Conservation (phyloP, 2,113 vertebrate species). For the Perca flavescens region DNA sequence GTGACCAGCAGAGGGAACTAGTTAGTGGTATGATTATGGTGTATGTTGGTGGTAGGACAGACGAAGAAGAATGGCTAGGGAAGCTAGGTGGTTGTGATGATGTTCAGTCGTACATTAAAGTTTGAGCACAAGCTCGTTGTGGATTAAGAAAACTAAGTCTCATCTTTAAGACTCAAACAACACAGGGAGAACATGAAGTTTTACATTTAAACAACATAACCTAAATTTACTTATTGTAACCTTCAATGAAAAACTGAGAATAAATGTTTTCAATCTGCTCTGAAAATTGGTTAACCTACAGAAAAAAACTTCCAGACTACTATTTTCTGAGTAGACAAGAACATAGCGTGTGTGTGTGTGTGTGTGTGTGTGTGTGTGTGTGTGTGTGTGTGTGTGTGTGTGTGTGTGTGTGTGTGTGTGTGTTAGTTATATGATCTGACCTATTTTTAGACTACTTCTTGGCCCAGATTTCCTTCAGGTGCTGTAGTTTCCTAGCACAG, state of each 20-base stretch:
- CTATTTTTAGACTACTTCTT: neutral
- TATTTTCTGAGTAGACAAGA: neutral
- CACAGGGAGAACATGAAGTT: neutral
- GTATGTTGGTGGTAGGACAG: no score
- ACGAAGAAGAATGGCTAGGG: no score
- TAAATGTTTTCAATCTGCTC: neutral
- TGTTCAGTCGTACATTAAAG: no score
- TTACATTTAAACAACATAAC: neutral
- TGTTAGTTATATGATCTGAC: neutral
- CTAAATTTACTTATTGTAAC: neutral
- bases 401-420: neutral
- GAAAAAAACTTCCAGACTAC: neutral
- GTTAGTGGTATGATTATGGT: no score
- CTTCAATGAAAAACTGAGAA: neutral
- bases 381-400: neutral
- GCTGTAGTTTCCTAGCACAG: neutral
- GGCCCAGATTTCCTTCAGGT: constrained; percentile 13
- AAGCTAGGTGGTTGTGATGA: no score
- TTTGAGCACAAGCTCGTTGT: no score
- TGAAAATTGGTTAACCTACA: neutral
- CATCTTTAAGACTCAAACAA: no score
- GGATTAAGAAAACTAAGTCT: no score
- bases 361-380: neutral
- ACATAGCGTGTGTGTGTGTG: neutral
- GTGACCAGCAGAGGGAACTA: no score